A percentile compares a stretch with the other conserved stretches of the same genome.
Conservation (phyloP, 1,140 invertebrate genomes). For the Brachionus plicatilis region DNA sequence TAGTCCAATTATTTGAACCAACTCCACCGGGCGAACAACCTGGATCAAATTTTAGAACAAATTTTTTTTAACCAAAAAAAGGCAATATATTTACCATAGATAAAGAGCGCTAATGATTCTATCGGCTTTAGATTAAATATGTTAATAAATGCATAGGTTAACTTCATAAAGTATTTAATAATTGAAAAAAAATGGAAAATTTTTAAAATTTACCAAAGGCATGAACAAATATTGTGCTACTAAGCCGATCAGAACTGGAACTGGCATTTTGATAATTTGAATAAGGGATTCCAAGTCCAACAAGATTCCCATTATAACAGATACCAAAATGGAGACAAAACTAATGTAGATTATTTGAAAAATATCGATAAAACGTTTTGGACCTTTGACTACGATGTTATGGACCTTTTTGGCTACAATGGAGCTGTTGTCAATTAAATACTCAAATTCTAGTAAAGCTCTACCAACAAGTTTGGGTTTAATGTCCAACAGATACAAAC, state of each 20-base stretch:
- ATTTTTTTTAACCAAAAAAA: too few species aligned
- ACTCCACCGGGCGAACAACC: constrained; percentile 39
- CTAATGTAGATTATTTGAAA: constrained; percentile 33
- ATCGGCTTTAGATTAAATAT: not conserved
- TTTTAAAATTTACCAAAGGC: constrained; percentile 20
- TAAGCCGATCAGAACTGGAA: constrained; percentile 21
- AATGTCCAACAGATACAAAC: not conserved
- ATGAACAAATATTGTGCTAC: constrained; percentile 37
- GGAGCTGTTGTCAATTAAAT: not conserved
- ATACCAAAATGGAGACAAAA: not conserved
- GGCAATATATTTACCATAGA: not conserved
- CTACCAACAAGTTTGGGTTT: constrained; percentile 5
- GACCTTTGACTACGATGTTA: not conserved
- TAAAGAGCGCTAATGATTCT: constrained; percentile 32
- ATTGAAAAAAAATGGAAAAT: not conserved
- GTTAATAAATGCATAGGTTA: constrained; percentile 20
- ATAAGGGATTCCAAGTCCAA: not conserved
- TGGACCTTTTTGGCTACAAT: not conserved
- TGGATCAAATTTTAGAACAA: not conserved
- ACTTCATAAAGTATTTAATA: not conserved
- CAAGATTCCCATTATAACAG: constrained; percentile 31
- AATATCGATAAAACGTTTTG: constrained; percentile 1
- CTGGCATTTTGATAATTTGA: constrained; percentile 24
- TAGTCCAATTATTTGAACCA: constrained; percentile 39
- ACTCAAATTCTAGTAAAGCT: not conserved